Percentiles rank a stretch among this genome's conserved stretches.
Conservation (phyloP, 2,888 invertebrate genomes). For the Epicampocera succincta region DNA sequence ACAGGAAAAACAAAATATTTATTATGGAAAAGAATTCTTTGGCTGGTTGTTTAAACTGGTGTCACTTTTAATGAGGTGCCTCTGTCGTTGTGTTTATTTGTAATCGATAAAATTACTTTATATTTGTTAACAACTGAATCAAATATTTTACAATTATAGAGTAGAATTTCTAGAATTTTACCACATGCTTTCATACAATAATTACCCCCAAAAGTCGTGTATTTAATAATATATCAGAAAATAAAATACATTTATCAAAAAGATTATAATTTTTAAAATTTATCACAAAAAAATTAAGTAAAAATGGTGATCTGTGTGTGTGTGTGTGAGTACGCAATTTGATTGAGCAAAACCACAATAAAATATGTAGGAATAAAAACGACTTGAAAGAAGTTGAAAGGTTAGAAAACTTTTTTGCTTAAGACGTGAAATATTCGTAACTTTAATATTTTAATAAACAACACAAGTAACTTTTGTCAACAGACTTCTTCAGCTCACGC, state of each 20-base stretch:
- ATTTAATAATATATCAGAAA: conserved; percentile 7
- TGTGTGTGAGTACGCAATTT: too few relatives aligned
- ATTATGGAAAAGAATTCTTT: conserved; percentile 1
- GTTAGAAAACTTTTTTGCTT: too few relatives aligned
- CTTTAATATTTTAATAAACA: too few relatives aligned
- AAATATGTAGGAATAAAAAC: too few relatives aligned
- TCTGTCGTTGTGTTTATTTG: conserved; percentile 52
- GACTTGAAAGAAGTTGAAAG: too few relatives aligned
- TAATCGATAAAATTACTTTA: conserved; percentile 53
- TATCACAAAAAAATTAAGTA: too few relatives aligned
- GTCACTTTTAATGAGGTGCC: conserved; percentile 37
- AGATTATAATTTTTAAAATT: too few relatives aligned
- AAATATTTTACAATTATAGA: conserved; percentile 24
- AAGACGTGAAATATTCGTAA: too few relatives aligned
- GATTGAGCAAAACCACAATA: too few relatives aligned
- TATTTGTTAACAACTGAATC: conserved; percentile 55
- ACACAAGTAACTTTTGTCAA: too few relatives aligned
- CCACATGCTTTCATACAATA: conserved; percentile 40
- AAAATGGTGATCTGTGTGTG: too few relatives aligned
- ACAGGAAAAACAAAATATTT: neutral
- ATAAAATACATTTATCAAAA: neutral
- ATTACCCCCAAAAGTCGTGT: neutral
- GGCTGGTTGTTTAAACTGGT: conserved; percentile 21
- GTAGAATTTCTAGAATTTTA: conserved; percentile 25
- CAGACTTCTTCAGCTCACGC: too few relatives aligned